These are phyloP conservation scores for Leucopsar rothschildi DNA, from an alignment of 2,113 vertebrate genomes.

Conservation along the genomic window DNA sequence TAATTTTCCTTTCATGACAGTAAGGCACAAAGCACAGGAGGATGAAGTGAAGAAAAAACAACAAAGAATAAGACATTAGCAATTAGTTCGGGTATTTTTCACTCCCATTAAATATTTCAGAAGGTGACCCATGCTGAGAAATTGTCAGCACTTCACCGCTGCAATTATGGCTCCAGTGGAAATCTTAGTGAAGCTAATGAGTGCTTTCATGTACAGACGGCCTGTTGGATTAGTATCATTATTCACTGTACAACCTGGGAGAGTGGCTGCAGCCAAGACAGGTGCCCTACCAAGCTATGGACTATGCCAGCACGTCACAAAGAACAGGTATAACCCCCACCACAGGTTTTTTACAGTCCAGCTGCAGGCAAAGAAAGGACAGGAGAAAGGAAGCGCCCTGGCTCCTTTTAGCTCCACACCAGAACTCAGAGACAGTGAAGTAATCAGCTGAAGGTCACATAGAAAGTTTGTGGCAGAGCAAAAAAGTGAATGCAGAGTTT, in stretches of 20 bases:
- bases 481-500: not conserved
- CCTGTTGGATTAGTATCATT: not conserved
- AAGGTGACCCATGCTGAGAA: constrained; percentile 52
- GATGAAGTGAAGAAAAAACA: not conserved
- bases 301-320: not conserved
- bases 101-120: constrained; percentile 5
- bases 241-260: not conserved
- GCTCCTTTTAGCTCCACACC: not conserved
- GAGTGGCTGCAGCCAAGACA: not conserved
- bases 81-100: constrained; percentile 46
- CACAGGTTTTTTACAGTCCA: not conserved
- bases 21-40: not conserved
- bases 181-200: constrained; percentile 45
- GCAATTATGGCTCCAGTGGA: constrained; percentile 28
- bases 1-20: not conserved
- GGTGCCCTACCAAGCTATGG: not conserved
- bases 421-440: not conserved
- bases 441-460: not conserved
- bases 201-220: constrained; percentile 37
- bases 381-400: not conserved
- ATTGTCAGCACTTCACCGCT: constrained; percentile 2
- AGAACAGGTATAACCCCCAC: not conserved
- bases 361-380: not conserved
- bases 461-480: not conserved
- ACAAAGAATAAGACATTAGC: constrained; percentile 18